Conservation (phyloP, 2,888 invertebrate genomes). For the Clitarchus hookeri region DNA sequence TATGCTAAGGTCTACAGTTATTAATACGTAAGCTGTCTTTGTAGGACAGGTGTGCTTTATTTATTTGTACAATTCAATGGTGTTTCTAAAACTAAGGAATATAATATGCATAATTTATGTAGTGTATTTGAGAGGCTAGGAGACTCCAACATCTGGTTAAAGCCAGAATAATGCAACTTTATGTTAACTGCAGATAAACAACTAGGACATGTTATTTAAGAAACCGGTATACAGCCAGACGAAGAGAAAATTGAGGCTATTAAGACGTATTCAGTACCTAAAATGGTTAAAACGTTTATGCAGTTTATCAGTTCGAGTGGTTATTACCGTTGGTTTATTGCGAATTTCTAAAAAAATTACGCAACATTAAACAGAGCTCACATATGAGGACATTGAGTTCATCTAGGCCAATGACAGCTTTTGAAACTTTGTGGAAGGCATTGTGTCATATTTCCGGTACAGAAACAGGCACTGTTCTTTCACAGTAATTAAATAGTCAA, state of each 20-base stretch:
- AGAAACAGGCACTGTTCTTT: not conserved
- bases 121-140: too few species aligned
- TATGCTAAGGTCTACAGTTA: too few species aligned
- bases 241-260: not conserved
- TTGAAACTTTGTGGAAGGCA: not conserved
- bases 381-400: not conserved
- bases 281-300: not conserved
- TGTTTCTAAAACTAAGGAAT: too few species aligned
- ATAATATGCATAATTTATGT: too few species aligned
- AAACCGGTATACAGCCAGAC: not conserved
- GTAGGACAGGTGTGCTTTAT: too few species aligned
- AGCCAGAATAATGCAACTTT: too few species aligned
- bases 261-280: not conserved
- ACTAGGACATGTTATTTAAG: too few species aligned
- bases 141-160: too few species aligned
- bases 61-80: too few species aligned
- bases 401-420: not conserved
- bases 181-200: too few species aligned
- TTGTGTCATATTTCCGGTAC: not conserved
- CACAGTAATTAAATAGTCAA: not conserved
- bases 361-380: not conserved
- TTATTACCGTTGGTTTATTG: not conserved
- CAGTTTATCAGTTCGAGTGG: not conserved
- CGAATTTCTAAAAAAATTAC: not conserved
- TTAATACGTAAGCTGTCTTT: too few species aligned